These are phyloP conservation scores for Stegodyphus dumicola DNA, from an alignment of 1,140 invertebrate genomes.

Conservation along the genomic window DNA sequence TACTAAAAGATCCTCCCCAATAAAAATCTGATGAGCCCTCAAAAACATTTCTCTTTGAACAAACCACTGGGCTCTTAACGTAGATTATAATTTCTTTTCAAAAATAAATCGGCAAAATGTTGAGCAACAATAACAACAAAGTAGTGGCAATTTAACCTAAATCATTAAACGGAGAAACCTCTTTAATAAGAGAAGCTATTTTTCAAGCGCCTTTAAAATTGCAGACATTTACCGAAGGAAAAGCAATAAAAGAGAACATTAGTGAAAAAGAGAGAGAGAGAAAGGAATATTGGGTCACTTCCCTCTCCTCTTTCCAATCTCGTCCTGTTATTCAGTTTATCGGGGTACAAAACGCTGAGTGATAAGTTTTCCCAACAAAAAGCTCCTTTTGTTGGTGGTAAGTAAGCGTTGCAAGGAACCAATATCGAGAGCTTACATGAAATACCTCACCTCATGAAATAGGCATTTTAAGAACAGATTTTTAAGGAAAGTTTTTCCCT, in stretches of 20 bases:
- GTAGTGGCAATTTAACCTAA: conserved; percentile 15
- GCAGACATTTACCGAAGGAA: conserved; percentile 11
- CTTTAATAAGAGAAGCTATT: conserved; percentile 20
- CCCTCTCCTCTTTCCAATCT: neutral
- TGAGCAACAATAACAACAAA: neutral
- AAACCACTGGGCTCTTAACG: too few species aligned
- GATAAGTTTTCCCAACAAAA: conserved; percentile 15
- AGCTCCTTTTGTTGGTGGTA: neutral
- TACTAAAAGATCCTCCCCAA: too few species aligned
- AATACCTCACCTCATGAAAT: neutral
- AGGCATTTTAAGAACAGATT: neutral
- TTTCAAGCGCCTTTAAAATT: conserved; percentile 28
- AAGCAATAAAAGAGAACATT: conserved; percentile 4
- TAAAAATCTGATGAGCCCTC: too few species aligned
- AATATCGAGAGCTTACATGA: neutral
- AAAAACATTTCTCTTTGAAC: too few species aligned
- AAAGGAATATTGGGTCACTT: conserved; percentile 16
- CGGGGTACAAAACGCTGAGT: neutral
- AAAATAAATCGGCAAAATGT: too few species aligned
- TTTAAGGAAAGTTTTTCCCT: neutral
- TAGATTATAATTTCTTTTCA: too few species aligned
- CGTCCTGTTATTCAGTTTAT: neutral
- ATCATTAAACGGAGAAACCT: conserved; percentile 16
- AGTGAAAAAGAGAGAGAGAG: neutral
- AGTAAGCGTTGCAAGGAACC: neutral